Evolutionary conservation across 2,797 vertebrate genomes (phyloP), one percentile per base, ranked within the genome.

Genomic region (Peromyscus melanophrys): DNA sequence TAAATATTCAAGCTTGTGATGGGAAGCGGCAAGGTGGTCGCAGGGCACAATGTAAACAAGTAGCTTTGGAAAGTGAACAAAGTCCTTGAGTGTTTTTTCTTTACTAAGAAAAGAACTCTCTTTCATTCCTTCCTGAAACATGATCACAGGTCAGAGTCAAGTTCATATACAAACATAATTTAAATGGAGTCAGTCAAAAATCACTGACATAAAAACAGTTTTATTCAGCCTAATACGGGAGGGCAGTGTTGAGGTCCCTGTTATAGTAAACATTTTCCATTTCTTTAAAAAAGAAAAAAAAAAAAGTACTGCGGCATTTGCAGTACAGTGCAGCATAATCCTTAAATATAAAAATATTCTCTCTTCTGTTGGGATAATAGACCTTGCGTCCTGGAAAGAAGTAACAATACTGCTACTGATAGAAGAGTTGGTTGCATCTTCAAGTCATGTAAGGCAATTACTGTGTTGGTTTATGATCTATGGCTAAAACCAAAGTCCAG

Each of bases 1-100:
- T 99, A 99, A 99, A 99, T 99, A 99, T 99, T 99, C 99, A 99
- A 99, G 98, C 99, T 99, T 99, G 99, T 99, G 98, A 99, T 99
- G 98, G 99, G 99, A 99, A 99, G 98, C 98, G 99, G 99, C 99
- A 99, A 99, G 99, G 99, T 99, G 99, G 99, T 99, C 97, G 99
- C 99, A 99, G 99, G 98, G 99, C 99, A 99, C 98, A 99, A 99
- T 99, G 99, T 99, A 99, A 99, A 99, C 99, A 99, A 99, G 99
- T 99, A 99, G 99, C 99, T 99, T 99, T 99, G 99, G 99, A 99
- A 99, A 99, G 99, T 99, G 99, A 99, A 99, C 98, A 99, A 99
- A 99, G 99, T 99, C 99, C 99, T 99, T 99, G 98, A 99, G 98
- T 98, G 93, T 98, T 98, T 98, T 98, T 99, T 98, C 98, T 98